Evolutionary conservation across 2,888 invertebrate species (phyloP).

Genomic region (Pristionchus exspectatus): DNA sequence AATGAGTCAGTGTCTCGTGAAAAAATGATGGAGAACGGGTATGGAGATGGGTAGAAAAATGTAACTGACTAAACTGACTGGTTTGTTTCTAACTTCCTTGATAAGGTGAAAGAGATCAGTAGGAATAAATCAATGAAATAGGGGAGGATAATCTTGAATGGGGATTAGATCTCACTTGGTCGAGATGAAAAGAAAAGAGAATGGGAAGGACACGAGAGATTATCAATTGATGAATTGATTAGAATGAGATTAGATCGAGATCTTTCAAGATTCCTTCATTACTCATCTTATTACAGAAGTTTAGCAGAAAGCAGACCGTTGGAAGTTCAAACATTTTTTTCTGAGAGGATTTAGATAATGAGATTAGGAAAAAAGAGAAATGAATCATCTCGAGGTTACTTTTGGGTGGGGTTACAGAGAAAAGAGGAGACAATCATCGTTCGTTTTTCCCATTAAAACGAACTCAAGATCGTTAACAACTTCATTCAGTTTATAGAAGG

Average conservation of each 20-base stretch:
- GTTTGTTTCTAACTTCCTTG: conserved; percentile 27
- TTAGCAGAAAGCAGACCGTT: neutral
- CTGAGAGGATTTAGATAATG: conserved; percentile 18
- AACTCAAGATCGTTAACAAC: conserved; percentile 5
- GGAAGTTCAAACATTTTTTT: conserved; percentile 20
- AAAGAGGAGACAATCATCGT: neutral
- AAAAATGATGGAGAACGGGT: neutral
- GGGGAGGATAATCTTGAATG: neutral
- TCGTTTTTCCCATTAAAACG: conserved; percentile 24
- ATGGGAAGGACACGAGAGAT: conserved; percentile 33
- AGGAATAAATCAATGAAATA: neutral
- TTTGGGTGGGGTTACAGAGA: conserved; percentile 15
- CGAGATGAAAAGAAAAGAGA: conserved; percentile 32
- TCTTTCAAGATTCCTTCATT: neutral
- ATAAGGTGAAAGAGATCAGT: conserved; percentile 9
- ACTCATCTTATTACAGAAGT: neutral
- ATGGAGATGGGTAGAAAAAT: neutral
- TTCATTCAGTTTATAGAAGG: conserved; percentile 27
- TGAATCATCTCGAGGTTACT: neutral
- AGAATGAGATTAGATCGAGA: conserved; percentile 14
- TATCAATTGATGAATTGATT: conserved; percentile 39
- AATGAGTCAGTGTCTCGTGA: neutral
- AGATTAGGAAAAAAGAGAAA: neutral
- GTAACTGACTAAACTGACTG: neutral
- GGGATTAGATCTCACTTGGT: neutral